A percentile compares a stretch with the other conserved stretches of the same genome.
Conservation (phyloP, 2,797 vertebrate species). For the Helarctos malayanus region DNA sequence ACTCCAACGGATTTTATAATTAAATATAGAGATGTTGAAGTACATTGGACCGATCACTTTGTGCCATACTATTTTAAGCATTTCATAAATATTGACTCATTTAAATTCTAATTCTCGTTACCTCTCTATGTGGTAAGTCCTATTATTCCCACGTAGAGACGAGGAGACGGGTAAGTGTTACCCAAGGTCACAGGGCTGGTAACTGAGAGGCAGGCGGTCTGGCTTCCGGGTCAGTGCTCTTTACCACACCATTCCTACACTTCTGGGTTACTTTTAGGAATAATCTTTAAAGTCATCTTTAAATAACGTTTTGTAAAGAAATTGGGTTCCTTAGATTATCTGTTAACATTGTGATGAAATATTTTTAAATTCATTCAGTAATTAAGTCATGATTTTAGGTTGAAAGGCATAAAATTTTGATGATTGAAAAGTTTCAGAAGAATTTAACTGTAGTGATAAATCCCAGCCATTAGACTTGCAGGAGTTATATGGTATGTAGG, state of each 20-base stretch:
- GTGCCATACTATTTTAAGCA: not conserved
- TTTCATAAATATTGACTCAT: constrained; percentile 22
- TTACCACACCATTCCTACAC: not conserved
- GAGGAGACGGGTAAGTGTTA: not conserved
- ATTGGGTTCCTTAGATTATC: not conserved
- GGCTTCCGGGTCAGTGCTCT: not conserved
- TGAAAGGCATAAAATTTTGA: not conserved
- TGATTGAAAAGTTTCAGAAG: constrained; percentile 38
- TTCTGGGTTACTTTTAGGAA: constrained; percentile 19
- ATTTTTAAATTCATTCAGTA: not conserved
- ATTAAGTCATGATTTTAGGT: constrained; percentile 29
- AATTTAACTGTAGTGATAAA: not conserved
- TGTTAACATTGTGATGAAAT: constrained; percentile 10
- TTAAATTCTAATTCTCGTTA: constrained; percentile 31
- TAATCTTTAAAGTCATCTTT: constrained; percentile 18
- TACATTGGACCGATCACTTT: not conserved
- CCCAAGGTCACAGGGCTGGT: not conserved
- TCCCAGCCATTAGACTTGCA: constrained; percentile 40
- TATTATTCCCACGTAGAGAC: not conserved
- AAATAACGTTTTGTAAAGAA: constrained; percentile 46
- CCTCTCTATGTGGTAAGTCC: not conserved
- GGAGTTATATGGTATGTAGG: not conserved
- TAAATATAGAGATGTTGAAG: constrained; percentile 1
- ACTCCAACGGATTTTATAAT: constrained; percentile 1
- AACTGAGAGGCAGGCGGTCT: not conserved